Evolutionary conservation across 2,888 invertebrate species (phyloP).

Genomic region (Catocala nupta): DNA sequence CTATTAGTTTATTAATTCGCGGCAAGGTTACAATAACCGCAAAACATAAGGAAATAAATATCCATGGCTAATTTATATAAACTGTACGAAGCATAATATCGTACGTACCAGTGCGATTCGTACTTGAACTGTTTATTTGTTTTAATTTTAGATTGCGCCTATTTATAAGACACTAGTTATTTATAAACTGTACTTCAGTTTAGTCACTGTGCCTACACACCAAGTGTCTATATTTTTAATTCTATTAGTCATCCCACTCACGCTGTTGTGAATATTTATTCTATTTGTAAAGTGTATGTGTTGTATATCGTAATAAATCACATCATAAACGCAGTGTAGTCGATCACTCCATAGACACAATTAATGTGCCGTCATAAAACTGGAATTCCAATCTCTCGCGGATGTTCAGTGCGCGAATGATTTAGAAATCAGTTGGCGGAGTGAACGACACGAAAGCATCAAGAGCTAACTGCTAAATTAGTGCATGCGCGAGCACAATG

Average conservation of each 20-base stretch:
- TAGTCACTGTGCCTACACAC: conserved; percentile 31
- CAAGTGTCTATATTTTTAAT: conserved; percentile 38
- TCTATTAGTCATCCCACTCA: conserved; percentile 33
- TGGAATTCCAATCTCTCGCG: conserved; percentile 76
- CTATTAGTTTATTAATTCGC: conserved; percentile 29
- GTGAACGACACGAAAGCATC: conserved; percentile 71
- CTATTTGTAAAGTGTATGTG: conserved; percentile 18
- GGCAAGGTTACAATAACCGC: conserved; percentile 27
- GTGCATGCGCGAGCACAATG: conserved; percentile 52
- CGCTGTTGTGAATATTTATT: conserved; percentile 11
- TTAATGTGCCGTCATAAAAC: conserved; percentile 66
- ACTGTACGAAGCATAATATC: conserved; percentile 4
- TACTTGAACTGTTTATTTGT: conserved; percentile 40
- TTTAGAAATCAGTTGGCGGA: conserved; percentile 72
- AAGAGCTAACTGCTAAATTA: conserved; percentile 60
- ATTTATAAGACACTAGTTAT: conserved; percentile 40
- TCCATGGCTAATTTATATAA: conserved; percentile 13
- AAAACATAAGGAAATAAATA: conserved; percentile 43
- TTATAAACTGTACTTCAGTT: conserved; percentile 32
- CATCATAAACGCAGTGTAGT: conserved; percentile 33
- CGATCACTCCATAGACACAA: conserved; percentile 50
- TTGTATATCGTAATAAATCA: conserved; percentile 24
- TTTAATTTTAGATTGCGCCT: conserved; percentile 29
- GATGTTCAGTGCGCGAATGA: conserved; percentile 65
- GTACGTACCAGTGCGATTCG: conserved; percentile 7